Evolutionary conservation across 2,888 invertebrate species (phyloP).

Genomic region (Macrostomum cliftonense): DNA sequence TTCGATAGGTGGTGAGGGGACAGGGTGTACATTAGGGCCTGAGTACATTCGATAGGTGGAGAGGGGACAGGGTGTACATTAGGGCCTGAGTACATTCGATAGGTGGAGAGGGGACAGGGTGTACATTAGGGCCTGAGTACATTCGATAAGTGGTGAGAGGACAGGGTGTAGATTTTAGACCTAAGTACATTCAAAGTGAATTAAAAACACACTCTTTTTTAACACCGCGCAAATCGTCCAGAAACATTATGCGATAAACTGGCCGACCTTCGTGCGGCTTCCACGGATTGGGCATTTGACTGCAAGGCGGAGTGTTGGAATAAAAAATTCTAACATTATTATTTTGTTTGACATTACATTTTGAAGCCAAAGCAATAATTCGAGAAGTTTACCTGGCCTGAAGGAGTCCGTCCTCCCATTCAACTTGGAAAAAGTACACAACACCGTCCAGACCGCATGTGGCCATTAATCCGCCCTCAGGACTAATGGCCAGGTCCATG

Average conservation of each 20-base stretch:
- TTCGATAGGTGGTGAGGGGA: no score
- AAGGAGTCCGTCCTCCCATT: constrained; percentile 8
- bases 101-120: no score
- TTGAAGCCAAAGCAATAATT: no score
- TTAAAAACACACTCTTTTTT: neutral
- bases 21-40: no score
- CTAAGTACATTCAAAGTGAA: no score
- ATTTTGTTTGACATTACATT: no score
- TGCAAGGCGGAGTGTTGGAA: neutral
- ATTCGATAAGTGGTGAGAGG: no score
- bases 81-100: no score
- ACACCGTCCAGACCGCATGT: constrained; percentile 69
- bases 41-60: no score
- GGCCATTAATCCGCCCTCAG: constrained; percentile 79
- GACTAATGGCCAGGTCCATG: constrained; percentile 69
- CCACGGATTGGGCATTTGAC: constrained; percentile 50
- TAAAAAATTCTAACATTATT: neutral
- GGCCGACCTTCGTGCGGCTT: constrained; percentile 70
- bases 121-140: no score
- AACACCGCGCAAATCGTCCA: constrained; percentile 49
- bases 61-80: no score
- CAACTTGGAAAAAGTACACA: constrained; percentile 69
- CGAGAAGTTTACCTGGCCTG: neutral
- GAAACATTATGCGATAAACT: constrained; percentile 69
- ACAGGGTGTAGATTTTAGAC: no score